Evolutionary conservation across 2,113 vertebrate genomes (phyloP).

Genomic region (Cephalopterus ornatus): DNA sequence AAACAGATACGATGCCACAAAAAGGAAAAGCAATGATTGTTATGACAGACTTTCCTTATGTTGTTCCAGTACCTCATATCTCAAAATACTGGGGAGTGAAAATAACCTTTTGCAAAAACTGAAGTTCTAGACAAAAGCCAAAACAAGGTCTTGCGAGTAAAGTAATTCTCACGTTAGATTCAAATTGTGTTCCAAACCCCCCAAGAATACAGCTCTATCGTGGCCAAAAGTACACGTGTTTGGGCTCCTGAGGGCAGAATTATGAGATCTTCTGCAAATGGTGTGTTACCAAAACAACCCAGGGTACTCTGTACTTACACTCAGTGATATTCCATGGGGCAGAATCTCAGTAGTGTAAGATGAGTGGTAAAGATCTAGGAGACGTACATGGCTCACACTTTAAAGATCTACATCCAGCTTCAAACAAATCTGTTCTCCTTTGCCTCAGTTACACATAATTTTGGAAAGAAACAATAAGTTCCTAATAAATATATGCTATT

Average conservation of each 20-base stretch:
- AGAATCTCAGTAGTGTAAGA: background rate
- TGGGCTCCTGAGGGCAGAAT: background rate
- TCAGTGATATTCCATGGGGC: accelerated
- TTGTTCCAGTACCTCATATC: background rate
- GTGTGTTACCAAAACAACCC: background rate
- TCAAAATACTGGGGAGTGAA: background rate
- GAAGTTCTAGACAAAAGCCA: background rate
- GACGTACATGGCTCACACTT: background rate
- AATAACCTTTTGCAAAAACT: background rate
- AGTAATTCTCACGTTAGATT: background rate
- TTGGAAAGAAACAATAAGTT: background rate
- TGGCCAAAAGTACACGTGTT: background rate
- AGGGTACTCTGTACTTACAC: background rate
- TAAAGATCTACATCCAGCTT: background rate
- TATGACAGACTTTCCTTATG: background rate
- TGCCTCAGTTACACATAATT: background rate
- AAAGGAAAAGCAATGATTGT: background rate
- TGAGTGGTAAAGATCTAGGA: background rate
- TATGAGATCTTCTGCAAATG: background rate
- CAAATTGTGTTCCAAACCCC: background rate
- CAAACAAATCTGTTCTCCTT: background rate
- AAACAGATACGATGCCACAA: background rate
- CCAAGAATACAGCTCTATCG: background rate
- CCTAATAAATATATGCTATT: background rate
- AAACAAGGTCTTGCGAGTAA: background rate